A percentile compares a stretch with the other conserved stretches of the same genome.
Evolutionary conservation across 2,797 vertebrate genomes (phyloP).

Genomic region (Sphenodon punctatus): DNA sequence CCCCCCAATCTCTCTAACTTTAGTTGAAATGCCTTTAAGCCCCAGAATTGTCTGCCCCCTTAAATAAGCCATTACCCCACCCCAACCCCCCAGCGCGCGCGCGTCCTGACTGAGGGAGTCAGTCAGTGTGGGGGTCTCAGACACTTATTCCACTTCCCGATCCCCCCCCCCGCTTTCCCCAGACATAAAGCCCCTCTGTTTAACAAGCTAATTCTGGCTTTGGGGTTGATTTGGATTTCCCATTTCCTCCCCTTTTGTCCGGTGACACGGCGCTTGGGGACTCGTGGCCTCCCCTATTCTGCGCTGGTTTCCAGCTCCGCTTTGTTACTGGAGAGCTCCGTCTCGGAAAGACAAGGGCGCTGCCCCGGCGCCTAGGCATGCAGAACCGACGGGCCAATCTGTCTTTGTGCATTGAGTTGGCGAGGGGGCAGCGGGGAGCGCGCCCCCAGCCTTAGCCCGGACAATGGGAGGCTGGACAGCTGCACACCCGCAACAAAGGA

Average conservation of each 20-base stretch:
- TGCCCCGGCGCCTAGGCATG: slow-evolving; percentile 82
- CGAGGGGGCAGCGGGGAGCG: slow-evolving; percentile 84
- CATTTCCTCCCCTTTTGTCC: slow-evolving; percentile 79
- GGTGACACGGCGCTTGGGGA: slow-evolving; percentile 59
- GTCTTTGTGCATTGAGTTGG: slow-evolving; percentile 89
- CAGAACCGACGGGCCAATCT: slow-evolving; percentile 86
- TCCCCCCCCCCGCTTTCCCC: slow-evolving; percentile 65
- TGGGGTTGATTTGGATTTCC: slow-evolving; percentile 74
- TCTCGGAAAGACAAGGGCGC: slow-evolving; percentile 78
- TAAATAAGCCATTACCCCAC: slow-evolving; percentile 74
- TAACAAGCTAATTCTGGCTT: slow-evolving; percentile 86
- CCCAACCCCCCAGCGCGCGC: too few relatives aligned
- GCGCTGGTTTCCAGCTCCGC: slow-evolving; percentile 74
- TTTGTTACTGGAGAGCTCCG: slow-evolving; percentile 77
- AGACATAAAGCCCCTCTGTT: slow-evolving; percentile 68
- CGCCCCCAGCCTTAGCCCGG: slow-evolving; percentile 83
- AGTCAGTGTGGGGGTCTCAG: slow-evolving; percentile 70
- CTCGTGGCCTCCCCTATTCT: slow-evolving; percentile 67
- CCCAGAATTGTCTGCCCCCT: slow-evolving; percentile 58
- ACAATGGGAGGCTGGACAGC: slow-evolving; percentile 91
- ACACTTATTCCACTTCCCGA: slow-evolving; percentile 57
- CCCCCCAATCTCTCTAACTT: slow-evolving; percentile 2
- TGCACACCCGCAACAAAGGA: slow-evolving; percentile 86
- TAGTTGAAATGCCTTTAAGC: slow-evolving; percentile 47
- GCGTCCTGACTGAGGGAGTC: slow-evolving; percentile 61